phyloP scores from a whole-genome alignment of 2,888 invertebrate species.

The Diaperis boleti region DNA sequence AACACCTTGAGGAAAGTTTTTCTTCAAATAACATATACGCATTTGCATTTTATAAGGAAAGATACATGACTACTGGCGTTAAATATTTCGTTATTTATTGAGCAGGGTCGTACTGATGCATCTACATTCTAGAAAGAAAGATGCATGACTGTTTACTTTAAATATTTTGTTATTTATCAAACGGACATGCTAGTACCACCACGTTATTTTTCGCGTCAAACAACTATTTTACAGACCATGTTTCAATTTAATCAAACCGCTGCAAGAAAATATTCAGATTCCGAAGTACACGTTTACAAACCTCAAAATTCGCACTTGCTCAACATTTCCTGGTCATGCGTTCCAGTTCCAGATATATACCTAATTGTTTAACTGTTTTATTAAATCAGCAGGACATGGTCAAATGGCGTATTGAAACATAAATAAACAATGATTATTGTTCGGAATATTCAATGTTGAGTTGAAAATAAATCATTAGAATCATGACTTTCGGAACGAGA shows the following conservation, averaged over 20 bases:
- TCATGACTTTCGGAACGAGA: conserved; percentile 22
- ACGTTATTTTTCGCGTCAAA: background rate
- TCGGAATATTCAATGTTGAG: background rate
- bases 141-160: background rate
- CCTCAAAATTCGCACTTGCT: no score
- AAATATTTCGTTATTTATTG: conserved; percentile 1
- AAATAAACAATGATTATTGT: conserved; percentile 19
- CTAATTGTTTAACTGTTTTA: background rate
- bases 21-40: background rate
- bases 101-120: background rate
- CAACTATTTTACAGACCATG: background rate
- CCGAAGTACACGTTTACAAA: no score
- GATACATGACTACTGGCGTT: background rate
- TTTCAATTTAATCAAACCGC: background rate
- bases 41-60: conserved; percentile 1
- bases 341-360: no score
- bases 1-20: conserved; percentile 58
- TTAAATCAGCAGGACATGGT: background rate
- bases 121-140: background rate
- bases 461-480: conserved; percentile 9
- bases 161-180: background rate
- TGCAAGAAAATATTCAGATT: background rate
- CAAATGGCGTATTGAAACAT: background rate
- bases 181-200: background rate
- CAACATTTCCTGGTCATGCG: no score